These are phyloP conservation scores for Agriopis leucophaearia DNA, from an alignment of 2,888 invertebrate species.

Conservation along the genomic window DNA sequence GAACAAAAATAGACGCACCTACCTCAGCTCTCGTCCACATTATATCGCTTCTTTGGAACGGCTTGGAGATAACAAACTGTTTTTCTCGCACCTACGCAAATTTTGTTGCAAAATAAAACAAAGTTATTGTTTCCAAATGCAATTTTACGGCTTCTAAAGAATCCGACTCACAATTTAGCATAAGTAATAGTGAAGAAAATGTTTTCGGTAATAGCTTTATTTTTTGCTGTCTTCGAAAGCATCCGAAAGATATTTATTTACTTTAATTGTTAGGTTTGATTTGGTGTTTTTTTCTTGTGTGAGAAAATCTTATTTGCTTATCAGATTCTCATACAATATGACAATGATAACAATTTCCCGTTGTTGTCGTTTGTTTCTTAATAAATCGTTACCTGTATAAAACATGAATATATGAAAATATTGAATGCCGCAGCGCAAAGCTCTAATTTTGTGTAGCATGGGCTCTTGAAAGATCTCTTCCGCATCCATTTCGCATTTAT, in stretches of 20 bases:
- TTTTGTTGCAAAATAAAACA: constrained; percentile 54
- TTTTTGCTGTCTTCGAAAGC: neutral
- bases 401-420: constrained; percentile 3
- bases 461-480: constrained; percentile 57
- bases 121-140: constrained; percentile 54
- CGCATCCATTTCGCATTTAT: constrained; percentile 66
- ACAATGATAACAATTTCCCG: no score
- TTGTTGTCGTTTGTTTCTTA: neutral
- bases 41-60: constrained; percentile 69
- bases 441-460: constrained; percentile 55
- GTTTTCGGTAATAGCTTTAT: no score
- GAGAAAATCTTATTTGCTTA: neutral
- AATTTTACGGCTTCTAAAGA: constrained; percentile 20
- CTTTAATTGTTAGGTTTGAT: no score
- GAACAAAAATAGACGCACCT: constrained; percentile 74
- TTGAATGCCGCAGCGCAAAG: constrained; percentile 18
- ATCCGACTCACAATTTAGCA: neutral
- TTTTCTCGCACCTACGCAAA: constrained; percentile 73
- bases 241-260: no score
- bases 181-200: no score
- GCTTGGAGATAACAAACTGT: constrained; percentile 65
- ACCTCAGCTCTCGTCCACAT: constrained; percentile 60
- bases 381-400: neutral
- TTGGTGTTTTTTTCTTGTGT: neutral
- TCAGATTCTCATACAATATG: neutral